phyloP scores from a whole-genome alignment of 2,113 vertebrate genomes.

The Macaca mulatta region DNA sequence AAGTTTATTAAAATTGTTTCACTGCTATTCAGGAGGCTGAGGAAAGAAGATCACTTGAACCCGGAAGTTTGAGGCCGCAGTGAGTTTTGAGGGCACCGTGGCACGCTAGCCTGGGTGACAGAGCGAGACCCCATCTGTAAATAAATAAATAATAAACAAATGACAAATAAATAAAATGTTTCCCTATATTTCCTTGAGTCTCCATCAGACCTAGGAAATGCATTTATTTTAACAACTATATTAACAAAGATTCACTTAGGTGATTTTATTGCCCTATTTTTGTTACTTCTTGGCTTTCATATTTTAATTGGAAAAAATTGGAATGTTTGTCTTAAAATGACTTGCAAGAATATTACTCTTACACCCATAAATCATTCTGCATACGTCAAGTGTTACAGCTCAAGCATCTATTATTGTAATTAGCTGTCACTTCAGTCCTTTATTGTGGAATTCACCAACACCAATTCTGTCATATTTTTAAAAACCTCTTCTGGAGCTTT shows the following conservation, averaged over 20 bases:
- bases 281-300: constrained; percentile 45
- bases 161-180: neutral
- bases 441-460: constrained; percentile 33
- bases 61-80: neutral
- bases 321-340: constrained; percentile 31
- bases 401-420: constrained; percentile 56
- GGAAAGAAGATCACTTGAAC: neutral
- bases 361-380: constrained; percentile 27
- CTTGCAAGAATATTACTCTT: neutral
- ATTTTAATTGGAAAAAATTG: constrained; percentile 61
- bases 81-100: neutral
- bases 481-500: constrained; percentile 9
- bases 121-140: neutral
- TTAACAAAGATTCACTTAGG: constrained; percentile 44
- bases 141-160: neutral
- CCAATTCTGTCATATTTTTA: constrained; percentile 28
- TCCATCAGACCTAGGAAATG: neutral
- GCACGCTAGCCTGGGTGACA: neutral
- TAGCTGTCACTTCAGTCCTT: constrained; percentile 63
- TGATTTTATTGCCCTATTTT: constrained; percentile 39
- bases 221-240: constrained; percentile 40
- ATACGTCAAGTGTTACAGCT: neutral
- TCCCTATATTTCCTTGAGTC: neutral
- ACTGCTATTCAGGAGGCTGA: neutral
- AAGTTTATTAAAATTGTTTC: constrained; percentile 9